Percentiles rank a stretch among this genome's conserved stretches.
Evolutionary conservation across 1,140 invertebrate species (phyloP).

Genomic region (Cotesia vestalis): DNA sequence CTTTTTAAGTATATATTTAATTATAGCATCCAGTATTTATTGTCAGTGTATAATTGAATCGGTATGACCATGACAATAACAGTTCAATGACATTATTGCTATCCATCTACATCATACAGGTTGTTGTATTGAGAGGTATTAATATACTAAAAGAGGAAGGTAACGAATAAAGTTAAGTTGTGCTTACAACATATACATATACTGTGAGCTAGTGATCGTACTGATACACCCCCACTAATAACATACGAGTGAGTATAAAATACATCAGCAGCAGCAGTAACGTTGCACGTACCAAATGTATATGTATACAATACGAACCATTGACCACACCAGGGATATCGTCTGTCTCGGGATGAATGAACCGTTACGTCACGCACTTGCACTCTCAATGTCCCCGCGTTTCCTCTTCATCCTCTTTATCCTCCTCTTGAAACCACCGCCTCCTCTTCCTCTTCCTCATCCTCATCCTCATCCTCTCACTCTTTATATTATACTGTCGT

Average conservation of each 20-base stretch:
- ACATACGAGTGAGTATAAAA: not conserved
- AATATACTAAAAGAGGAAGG: too few relatives aligned
- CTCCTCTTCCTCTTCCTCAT: constrained; percentile 38
- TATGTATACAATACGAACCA: constrained; percentile 52
- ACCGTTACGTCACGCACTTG: constrained; percentile 64
- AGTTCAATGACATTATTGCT: too few relatives aligned
- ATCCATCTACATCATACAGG: too few relatives aligned
- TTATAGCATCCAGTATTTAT: too few relatives aligned
- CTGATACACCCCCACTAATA: not conserved
- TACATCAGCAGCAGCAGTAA: constrained; percentile 3
- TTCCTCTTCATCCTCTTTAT: constrained; percentile 12
- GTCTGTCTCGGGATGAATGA: constrained; percentile 63
- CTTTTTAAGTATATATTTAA: too few relatives aligned
- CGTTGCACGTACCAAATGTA: constrained; percentile 24
- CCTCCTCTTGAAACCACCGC: too few relatives aligned
- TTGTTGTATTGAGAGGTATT: too few relatives aligned
- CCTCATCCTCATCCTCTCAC: constrained; percentile 41
- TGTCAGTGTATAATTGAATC: too few relatives aligned
- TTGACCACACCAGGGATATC: constrained; percentile 63
- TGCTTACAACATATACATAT: too few relatives aligned
- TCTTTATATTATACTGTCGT: constrained; percentile 29
- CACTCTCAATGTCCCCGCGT: constrained; percentile 52
- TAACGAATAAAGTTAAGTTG: too few relatives aligned
- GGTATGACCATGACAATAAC: too few relatives aligned
- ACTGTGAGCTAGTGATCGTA: not conserved